A percentile compares a stretch with the other conserved stretches of the same genome.
Conservation (phyloP, 2,888 invertebrate species). For the Ernsta delagoae region DNA sequence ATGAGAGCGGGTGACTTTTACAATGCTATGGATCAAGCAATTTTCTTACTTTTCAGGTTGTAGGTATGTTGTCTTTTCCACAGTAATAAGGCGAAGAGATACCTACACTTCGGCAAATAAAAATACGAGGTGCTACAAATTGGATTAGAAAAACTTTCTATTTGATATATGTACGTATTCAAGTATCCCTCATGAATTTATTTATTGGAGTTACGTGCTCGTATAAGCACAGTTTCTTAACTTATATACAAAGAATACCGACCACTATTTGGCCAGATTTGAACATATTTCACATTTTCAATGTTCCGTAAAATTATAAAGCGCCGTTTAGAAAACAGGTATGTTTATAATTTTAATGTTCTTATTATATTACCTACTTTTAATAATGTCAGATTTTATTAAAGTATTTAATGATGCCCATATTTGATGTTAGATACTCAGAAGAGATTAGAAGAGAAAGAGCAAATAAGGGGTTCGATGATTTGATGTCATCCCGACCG, state of each 20-base stretch:
- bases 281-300: not conserved
- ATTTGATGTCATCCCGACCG: conserved; percentile 49
- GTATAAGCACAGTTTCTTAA: not conserved
- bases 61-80: conserved; percentile 45
- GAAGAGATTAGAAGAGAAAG: not conserved
- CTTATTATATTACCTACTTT: too few species aligned
- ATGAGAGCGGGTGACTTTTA: conserved; percentile 76
- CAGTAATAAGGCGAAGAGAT: conserved; percentile 72
- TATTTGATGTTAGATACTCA: not conserved
- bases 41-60: conserved; percentile 67
- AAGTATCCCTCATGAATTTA: conserved; percentile 21
- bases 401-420: not conserved
- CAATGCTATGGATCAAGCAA: conserved; percentile 78
- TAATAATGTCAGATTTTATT: too few species aligned
- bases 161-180: conserved; percentile 43
- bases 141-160: conserved; percentile 75
- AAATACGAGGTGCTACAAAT: conserved; percentile 78
- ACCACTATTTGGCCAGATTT: not conserved
- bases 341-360: too few species aligned
- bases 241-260: too few species aligned
- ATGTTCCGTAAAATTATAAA: too few species aligned
- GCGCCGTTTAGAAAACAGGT: too few species aligned
- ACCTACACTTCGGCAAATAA: conserved; percentile 66
- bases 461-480: not conserved
- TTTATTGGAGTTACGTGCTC: not conserved